Percentiles rank a stretch among this genome's conserved stretches.
These are phyloP conservation scores for Erebia ligea DNA, from an alignment of 2,888 invertebrate genomes.

Conservation along the genomic window DNA sequence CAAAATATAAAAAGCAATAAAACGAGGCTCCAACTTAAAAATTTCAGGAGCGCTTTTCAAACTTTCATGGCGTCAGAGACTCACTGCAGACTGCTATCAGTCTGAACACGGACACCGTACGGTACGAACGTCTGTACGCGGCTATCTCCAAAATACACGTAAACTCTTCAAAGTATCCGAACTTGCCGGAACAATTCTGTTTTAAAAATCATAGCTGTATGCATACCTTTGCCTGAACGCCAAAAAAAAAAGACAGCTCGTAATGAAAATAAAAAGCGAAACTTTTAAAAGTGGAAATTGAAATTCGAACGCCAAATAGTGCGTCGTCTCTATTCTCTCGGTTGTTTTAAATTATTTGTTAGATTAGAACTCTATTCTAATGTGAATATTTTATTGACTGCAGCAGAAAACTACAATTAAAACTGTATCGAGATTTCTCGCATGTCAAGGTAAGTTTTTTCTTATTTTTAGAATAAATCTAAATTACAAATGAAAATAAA, in stretches of 20 bases:
- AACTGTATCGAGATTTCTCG: background rate
- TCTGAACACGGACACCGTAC: slow-evolving; percentile 33
- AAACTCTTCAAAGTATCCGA: slow-evolving; percentile 22
- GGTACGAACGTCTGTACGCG: slow-evolving; percentile 31
- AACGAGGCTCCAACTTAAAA: slow-evolving; percentile 18
- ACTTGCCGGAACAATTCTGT: background rate
- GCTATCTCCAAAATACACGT: slow-evolving; percentile 2
- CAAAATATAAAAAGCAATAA: slow-evolving; percentile 19
- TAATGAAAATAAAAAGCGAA: background rate
- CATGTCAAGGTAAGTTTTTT: slow-evolving; percentile 9
- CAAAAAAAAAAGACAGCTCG: slow-evolving; percentile 6
- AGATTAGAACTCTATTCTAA: background rate
- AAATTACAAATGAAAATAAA: too few species aligned
- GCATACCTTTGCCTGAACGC: background rate
- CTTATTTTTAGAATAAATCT: too few species aligned
- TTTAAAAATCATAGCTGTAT: background rate
- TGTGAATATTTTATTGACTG: slow-evolving; percentile 1
- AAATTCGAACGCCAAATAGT: slow-evolving; percentile 14
- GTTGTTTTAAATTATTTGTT: background rate
- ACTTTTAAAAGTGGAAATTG: slow-evolving; percentile 6
- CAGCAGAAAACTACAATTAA: background rate
- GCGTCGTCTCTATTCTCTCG: background rate
- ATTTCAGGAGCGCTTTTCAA: slow-evolving; percentile 22
- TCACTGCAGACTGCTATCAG: slow-evolving; percentile 33
- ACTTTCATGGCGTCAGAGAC: slow-evolving; percentile 29